These are phyloP conservation scores for Sisyra terminalis DNA, from an alignment of 2,888 invertebrate species.

Conservation along the genomic window DNA sequence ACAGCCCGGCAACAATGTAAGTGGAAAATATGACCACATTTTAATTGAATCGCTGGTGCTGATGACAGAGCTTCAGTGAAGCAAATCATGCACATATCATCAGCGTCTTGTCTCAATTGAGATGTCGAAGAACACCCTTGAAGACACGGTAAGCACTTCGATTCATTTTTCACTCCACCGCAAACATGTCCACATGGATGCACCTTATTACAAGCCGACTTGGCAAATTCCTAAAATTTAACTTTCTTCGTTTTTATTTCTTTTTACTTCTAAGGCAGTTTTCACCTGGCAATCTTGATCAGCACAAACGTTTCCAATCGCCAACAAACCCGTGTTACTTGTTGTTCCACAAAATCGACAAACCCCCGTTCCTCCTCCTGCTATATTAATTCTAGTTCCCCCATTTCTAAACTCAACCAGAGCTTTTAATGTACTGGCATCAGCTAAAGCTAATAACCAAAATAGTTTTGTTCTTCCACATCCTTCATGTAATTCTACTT, in stretches of 20 bases:
- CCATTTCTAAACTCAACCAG: constrained; percentile 81
- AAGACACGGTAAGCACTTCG: constrained; percentile 75
- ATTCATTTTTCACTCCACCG: constrained; percentile 81
- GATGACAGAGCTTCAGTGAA: constrained; percentile 93
- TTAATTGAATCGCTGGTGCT: constrained; percentile 84
- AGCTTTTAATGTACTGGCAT: constrained; percentile 82
- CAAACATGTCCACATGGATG: constrained; percentile 83
- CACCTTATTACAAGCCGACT: constrained; percentile 67
- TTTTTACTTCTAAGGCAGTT: background rate
- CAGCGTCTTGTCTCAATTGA: constrained; percentile 79
- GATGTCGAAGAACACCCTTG: constrained; percentile 50
- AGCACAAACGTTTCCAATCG: constrained; percentile 85
- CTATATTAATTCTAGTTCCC: constrained; percentile 29
- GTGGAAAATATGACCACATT: constrained; percentile 94
- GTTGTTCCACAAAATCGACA: constrained; percentile 87
- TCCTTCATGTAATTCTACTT: constrained; percentile 92
- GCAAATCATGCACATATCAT: constrained; percentile 99
- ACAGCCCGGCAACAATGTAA: constrained; percentile 79
- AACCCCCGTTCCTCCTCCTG: constrained; percentile 37
- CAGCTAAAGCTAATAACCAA: constrained; percentile 86
- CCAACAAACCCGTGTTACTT: constrained; percentile 66
- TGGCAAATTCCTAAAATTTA: constrained; percentile 47
- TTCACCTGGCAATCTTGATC: constrained; percentile 82
- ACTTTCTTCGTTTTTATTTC: background rate
- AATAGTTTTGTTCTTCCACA: constrained; percentile 92